Evolutionary conservation across 2,113 vertebrate genomes (phyloP), one percentile per base, ranked within the genome.

Genomic region (Caloenas nicobarica): DNA sequence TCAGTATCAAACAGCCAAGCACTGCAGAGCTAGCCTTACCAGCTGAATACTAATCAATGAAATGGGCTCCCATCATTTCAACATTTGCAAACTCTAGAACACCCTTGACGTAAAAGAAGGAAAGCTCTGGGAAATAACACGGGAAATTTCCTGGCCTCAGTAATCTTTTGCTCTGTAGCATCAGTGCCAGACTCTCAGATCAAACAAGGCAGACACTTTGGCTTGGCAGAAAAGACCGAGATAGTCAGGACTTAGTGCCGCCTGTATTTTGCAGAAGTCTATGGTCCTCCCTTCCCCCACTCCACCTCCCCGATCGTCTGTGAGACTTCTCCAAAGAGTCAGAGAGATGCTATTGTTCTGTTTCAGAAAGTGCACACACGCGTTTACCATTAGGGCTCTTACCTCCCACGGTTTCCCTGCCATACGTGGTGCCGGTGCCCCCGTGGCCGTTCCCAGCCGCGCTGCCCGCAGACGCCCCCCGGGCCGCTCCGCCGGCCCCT

Each of bases 41-140:
- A 92, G 38, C 54, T 87, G 98, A 98, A 98, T 98, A 97, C 98
- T 98, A 98, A 99, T 98, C 46, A 89, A 95, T 89, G 79, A 92
- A 84, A 86, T 78, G 58, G 88, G 84, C 86, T 81, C 68, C 56
- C 91, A 38, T 69, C 81, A 56, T 79, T 71, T 81, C 92, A 95
- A 91, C 89, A 61, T 93, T 96, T 88, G 33, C 29, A 42, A 86
- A 95, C 91, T 91, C 91, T 34, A 29, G 40, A 88, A 74, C 44
- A 76, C 13, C 71, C 70, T 66, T 33, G 56, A 82, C 36, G 46
- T 3, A 73, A 64, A 40, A 79, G 42, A 8, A 84, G 29, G 13
- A 93, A 83, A 83, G 58, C 50, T 70, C 64, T 42, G n/a, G n/a
- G 50, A 94, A 93, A 92, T 33, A 90, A 92, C n/a, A 81, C 76